Evolutionary conservation across 2,797 vertebrate species (phyloP).

Genomic region (Enteromius thamalakanensis): DNA sequence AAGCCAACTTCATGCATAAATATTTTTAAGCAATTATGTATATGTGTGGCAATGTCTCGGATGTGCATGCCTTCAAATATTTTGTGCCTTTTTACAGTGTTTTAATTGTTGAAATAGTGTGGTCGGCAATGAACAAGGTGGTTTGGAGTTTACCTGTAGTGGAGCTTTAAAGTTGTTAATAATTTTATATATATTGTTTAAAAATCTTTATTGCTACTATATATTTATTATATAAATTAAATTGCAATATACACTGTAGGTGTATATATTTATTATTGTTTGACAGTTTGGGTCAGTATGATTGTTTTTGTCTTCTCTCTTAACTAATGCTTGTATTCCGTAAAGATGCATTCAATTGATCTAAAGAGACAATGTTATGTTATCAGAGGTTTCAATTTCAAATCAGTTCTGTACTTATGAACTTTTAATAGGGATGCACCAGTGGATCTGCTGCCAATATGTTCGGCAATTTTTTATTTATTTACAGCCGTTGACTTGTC

Average conservation of each 20-base stretch:
- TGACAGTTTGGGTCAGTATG: background rate
- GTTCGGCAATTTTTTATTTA: too few species aligned
- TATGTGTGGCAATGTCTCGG: background rate
- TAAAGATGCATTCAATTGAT: background rate
- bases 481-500: too few species aligned
- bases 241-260: too few species aligned
- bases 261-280: background rate
- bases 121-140: background rate
- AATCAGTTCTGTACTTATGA: too few species aligned
- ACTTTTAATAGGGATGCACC: too few species aligned
- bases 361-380: too few species aligned
- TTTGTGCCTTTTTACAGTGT: background rate
- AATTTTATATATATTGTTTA: too few species aligned
- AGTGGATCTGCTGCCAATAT: too few species aligned
- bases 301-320: background rate
- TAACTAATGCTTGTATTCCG: background rate
- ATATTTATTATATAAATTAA: too few species aligned
- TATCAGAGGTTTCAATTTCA: too few species aligned
- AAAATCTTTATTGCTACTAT: too few species aligned
- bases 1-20: constrained; percentile 8
- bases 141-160: background rate
- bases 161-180: background rate
- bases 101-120: background rate
- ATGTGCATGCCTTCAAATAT: background rate
- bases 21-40: background rate